These are phyloP conservation scores for Brenthis ino DNA, from an alignment of 2,888 invertebrate species.

Conservation along the genomic window DNA sequence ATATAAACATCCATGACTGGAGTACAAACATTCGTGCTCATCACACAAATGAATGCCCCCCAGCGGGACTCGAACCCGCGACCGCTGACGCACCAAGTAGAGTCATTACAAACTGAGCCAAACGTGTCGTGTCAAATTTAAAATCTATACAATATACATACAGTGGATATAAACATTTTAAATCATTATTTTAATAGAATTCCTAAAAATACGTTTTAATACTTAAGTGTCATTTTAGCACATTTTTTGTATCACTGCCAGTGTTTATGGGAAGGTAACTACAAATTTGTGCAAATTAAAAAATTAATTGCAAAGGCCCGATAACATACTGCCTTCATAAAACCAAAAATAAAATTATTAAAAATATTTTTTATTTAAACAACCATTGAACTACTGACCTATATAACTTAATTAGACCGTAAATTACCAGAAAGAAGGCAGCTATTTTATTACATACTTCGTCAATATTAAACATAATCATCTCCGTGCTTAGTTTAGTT, in stretches of 20 bases:
- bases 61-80: no score
- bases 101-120: no score
- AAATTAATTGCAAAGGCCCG: conserved; percentile 3
- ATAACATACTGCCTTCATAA: background rate
- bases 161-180: background rate
- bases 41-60: no score
- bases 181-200: background rate
- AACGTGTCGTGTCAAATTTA: background rate
- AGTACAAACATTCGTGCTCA: no score
- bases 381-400: conserved; percentile 18
- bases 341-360: background rate
- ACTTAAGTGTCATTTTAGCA: background rate
- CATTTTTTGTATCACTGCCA: background rate
- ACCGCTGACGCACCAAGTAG: no score
- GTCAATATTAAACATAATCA: background rate
- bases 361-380: conserved; percentile 2
- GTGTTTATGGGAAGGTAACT: background rate
- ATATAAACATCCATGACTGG: no score
- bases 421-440: conserved; percentile 8
- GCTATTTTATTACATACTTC: background rate
- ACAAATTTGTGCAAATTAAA: background rate
- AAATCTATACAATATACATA: background rate
- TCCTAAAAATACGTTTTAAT: background rate
- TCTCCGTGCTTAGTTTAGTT: background rate
- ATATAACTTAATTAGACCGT: conserved; percentile 17